These are phyloP conservation scores for Aphidius gifuensis DNA, from an alignment of 1,140 invertebrate species.

Conservation along the genomic window DNA sequence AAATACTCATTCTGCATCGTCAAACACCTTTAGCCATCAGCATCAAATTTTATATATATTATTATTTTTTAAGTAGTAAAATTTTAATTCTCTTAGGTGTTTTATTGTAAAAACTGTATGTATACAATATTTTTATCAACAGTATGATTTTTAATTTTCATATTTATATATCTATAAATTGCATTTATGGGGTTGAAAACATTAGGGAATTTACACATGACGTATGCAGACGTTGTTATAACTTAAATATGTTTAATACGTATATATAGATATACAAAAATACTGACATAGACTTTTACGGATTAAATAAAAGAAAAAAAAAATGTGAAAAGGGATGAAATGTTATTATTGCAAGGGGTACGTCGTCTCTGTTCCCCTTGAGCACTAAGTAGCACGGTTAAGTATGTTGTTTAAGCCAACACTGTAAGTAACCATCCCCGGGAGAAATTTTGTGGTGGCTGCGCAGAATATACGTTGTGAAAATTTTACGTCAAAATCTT, in stretches of 20 bases:
- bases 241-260: no score
- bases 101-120: no score
- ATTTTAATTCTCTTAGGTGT: no score
- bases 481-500: background rate
- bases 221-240: no score
- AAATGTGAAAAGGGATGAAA: slow-evolving; percentile 46
- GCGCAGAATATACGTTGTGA: background rate
- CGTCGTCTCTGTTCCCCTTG: slow-evolving; percentile 30
- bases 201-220: no score
- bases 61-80: no score
- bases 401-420: slow-evolving; percentile 57
- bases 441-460: slow-evolving; percentile 11
- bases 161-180: no score
- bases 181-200: no score
- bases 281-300: slow-evolving; percentile 40
- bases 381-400: slow-evolving; percentile 54
- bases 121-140: no score
- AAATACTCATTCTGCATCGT: slow-evolving; percentile 11
- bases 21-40: background rate
- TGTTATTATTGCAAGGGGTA: slow-evolving; percentile 57
- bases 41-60: no score
- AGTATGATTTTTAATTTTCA: no score
- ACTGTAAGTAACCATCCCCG: slow-evolving; percentile 51
- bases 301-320: slow-evolving; percentile 33
- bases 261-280: slow-evolving; percentile 24